Conservation (phyloP, 1,140 invertebrate genomes). For the Ctenoplectra terminalis region DNA sequence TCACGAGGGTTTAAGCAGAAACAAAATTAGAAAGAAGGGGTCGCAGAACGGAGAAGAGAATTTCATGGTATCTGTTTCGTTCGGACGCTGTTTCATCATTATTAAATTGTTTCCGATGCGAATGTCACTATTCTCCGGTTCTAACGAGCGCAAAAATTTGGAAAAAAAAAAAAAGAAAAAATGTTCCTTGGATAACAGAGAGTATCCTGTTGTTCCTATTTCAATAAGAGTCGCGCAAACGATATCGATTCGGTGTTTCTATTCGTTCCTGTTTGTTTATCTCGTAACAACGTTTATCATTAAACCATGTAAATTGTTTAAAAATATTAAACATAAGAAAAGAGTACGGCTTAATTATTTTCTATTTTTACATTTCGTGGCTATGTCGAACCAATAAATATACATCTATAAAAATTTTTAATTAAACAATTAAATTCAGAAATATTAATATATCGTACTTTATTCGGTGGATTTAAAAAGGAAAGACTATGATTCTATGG, state of each 20-base stretch:
- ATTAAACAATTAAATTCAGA: not conserved
- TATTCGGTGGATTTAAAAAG: not conserved
- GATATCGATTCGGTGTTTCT: slow-evolving; percentile 9
- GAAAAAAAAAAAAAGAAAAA: too few species aligned
- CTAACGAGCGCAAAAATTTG: not conserved
- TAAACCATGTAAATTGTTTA: not conserved
- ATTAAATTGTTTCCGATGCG: slow-evolving; percentile 16
- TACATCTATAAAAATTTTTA: not conserved
- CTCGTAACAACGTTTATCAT: not conserved
- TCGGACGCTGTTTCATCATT: slow-evolving; percentile 22
- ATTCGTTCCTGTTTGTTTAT: not conserved
- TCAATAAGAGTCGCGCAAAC: not conserved
- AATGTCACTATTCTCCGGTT: not conserved
- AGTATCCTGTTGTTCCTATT: not conserved
- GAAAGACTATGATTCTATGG: not conserved
- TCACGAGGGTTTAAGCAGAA: slow-evolving; percentile 25
- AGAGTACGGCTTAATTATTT: not conserved
- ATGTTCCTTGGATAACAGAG: not conserved
- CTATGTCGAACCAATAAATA: slow-evolving; percentile 11
- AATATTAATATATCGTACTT: slow-evolving; percentile 13
- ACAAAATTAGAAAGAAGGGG: slow-evolving; percentile 11
- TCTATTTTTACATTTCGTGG: not conserved
- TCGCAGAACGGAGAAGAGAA: slow-evolving; percentile 25
- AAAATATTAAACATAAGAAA: not conserved
- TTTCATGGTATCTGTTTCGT: slow-evolving; percentile 53